Conservation (phyloP, 2,797 vertebrate species). For the Phrynocephalus vlangalii region DNA sequence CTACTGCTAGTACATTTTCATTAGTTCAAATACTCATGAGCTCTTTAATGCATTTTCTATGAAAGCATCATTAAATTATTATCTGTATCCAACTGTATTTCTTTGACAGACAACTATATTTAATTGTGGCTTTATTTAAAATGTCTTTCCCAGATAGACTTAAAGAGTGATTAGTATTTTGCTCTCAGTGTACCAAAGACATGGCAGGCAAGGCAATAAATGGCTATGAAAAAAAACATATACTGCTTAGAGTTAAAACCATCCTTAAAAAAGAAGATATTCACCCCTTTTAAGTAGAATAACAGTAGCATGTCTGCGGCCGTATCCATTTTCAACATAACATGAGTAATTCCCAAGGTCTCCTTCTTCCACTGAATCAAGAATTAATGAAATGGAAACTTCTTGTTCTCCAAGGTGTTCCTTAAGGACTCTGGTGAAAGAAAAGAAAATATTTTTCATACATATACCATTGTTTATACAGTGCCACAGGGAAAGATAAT, state of each 20-base stretch:
- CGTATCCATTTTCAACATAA: constrained; percentile 96
- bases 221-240: constrained; percentile 18
- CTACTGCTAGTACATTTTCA: constrained; percentile 23
- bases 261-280: constrained; percentile 46
- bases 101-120: constrained; percentile 15
- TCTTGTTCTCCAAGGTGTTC: constrained; percentile 97
- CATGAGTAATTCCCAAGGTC: constrained; percentile 98
- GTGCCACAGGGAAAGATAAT: constrained; percentile 48
- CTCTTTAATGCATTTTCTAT: constrained; percentile 26
- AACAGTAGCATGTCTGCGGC: constrained; percentile 92
- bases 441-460: constrained; percentile 55
- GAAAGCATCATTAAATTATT: constrained; percentile 36
- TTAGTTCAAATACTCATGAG: constrained; percentile 32
- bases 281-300: constrained; percentile 95
- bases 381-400: constrained; percentile 95
- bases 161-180: constrained; percentile 13
- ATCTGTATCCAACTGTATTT: constrained; percentile 26
- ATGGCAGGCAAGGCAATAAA: neutral
- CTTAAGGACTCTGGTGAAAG: constrained; percentile 87
- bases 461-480: neutral
- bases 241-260: neutral
- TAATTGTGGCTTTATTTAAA: constrained; percentile 19
- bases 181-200: neutral
- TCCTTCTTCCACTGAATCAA: constrained; percentile 92
- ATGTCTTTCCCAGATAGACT: neutral